phyloP scores from a whole-genome alignment of 1,140 invertebrate genomes.

The Pectinophora gossypiella region DNA sequence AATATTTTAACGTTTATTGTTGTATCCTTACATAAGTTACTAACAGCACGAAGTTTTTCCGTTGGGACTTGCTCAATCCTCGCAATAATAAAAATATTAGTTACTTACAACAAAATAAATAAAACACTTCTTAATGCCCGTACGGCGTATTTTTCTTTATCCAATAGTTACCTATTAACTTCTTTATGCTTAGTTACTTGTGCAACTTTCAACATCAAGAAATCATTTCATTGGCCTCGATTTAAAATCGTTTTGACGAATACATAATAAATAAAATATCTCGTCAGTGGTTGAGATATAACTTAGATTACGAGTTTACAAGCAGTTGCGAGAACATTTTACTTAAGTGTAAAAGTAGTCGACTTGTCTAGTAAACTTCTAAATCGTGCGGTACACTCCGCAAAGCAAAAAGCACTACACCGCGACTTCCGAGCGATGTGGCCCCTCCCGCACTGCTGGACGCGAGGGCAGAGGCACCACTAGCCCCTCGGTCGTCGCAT shows the following conservation, averaged over 20 bases:
- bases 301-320: background rate
- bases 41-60: slow-evolving; percentile 55
- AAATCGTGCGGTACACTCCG: background rate
- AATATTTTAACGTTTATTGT: slow-evolving; percentile 37
- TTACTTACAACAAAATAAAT: slow-evolving; percentile 72
- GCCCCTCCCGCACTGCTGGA: too few relatives aligned
- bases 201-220: slow-evolving; percentile 65
- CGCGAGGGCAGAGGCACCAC: too few relatives aligned
- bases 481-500: background rate
- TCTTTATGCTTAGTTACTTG: slow-evolving; percentile 62
- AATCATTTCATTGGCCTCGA: slow-evolving; percentile 66
- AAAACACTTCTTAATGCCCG: slow-evolving; percentile 65
- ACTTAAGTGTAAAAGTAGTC: slow-evolving; percentile 14
- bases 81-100: slow-evolving; percentile 69
- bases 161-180: slow-evolving; percentile 48
- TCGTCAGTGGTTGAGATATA: background rate
- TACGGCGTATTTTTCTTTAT: slow-evolving; percentile 46
- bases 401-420: too few relatives aligned
- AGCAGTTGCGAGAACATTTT: background rate
- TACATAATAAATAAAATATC: slow-evolving; percentile 11
- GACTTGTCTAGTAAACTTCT: slow-evolving; percentile 5
- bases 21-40: slow-evolving; percentile 51
- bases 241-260: slow-evolving; percentile 54
- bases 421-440: too few relatives aligned
- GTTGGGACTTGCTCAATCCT: slow-evolving; percentile 48